A percentile compares a stretch with the other conserved stretches of the same genome.
Evolutionary conservation across 2,797 vertebrate genomes (phyloP).

Genomic region (Aratinga solstitialis): DNA sequence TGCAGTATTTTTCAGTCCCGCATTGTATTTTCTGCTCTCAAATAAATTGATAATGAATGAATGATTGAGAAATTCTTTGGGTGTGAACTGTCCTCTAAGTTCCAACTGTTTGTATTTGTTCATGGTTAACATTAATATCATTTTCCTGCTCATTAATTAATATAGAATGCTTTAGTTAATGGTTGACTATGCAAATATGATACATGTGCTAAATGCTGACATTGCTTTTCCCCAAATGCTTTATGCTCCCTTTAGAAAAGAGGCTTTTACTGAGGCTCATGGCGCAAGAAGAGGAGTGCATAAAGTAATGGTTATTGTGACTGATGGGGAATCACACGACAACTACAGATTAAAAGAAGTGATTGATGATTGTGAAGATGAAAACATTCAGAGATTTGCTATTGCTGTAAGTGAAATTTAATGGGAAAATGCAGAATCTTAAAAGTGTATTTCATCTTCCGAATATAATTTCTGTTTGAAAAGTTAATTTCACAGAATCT

Average conservation of each 20-base stretch:
- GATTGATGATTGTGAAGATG: conserved; percentile 82
- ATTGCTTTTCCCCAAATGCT: not conserved
- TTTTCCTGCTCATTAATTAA: not conserved
- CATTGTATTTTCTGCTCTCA: not conserved
- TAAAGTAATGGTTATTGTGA: conserved; percentile 97
- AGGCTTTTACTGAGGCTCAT: conserved; percentile 88
- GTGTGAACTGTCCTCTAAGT: not conserved
- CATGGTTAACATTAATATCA: not conserved
- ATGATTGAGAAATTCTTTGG: not conserved
- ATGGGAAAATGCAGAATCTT: conserved; percentile 14
- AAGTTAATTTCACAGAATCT: not conserved
- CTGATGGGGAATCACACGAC: conserved; percentile 96
- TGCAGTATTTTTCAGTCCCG: not conserved
- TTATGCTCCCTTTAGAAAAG: conserved; percentile 77
- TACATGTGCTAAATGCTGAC: not conserved
- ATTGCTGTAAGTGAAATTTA: conserved; percentile 88
- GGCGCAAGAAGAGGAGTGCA: conserved; percentile 89
- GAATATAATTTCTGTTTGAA: conserved; percentile 9
- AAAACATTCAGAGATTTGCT: conserved; percentile 90
- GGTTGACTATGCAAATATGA: not conserved
- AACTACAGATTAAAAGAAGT: conserved; percentile 77
- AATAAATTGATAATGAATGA: not conserved
- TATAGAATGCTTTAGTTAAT: not conserved
- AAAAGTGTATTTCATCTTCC: conserved; percentile 4
- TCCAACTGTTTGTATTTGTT: not conserved